Evolutionary conservation across 2,113 vertebrate genomes (phyloP).

Genomic region (Sclerurus mexicanus): DNA sequence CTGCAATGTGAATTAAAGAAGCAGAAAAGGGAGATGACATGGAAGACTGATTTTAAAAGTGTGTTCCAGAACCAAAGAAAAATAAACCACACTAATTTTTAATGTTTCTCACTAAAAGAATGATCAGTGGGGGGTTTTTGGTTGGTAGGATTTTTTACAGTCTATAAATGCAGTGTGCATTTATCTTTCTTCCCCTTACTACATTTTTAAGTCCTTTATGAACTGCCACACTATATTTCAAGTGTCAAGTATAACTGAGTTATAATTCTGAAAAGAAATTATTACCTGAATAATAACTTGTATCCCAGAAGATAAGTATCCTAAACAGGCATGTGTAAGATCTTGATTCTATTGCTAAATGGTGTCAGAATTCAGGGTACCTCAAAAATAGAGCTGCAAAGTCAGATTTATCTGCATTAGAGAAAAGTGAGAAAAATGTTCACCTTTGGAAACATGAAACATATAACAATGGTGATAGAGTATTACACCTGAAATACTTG

Average conservation of each 20-base stretch:
- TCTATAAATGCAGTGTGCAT: not conserved
- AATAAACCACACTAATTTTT: not conserved
- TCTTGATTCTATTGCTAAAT: not conserved
- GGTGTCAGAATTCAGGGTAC: not conserved
- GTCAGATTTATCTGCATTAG: not conserved
- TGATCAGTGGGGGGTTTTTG: rapidly evolving
- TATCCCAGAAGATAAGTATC: not conserved
- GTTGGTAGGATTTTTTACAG: not conserved
- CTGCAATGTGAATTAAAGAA: not conserved
- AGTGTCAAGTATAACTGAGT: not conserved
- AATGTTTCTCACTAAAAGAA: not conserved
- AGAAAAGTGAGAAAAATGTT: not conserved
- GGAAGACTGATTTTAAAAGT: not conserved
- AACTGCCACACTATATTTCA: not conserved
- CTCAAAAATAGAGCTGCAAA: not conserved
- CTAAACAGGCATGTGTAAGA: not conserved
- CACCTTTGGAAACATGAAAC: not conserved
- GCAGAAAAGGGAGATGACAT: not conserved
- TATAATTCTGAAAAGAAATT: not conserved
- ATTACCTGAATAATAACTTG: not conserved
- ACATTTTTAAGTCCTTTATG: not conserved
- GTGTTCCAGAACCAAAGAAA: not conserved
- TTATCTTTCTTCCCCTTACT: not conserved
- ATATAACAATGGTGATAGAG: not conserved
- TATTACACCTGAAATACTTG: not conserved